Percentiles rank a stretch among this genome's conserved stretches.
Evolutionary conservation across 2,113 vertebrate genomes (phyloP).

Genomic region (Scomber scombrus): DNA sequence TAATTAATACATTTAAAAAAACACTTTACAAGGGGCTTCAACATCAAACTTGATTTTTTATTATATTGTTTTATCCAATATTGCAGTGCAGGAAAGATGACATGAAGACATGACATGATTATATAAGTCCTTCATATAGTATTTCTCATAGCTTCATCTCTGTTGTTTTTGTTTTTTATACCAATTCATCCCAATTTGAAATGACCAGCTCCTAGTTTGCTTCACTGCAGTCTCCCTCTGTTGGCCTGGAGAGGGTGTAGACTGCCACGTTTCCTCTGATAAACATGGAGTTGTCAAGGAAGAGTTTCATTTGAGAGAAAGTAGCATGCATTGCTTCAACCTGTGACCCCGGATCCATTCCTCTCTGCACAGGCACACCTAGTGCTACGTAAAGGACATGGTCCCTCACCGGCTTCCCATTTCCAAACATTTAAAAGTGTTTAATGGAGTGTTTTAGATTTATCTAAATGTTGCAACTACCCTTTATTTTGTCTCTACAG

Average conservation of each 20-base stretch:
- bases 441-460: neutral
- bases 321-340: neutral
- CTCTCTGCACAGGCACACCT: neutral
- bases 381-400: neutral
- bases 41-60: too few species aligned
- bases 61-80: too few species aligned
- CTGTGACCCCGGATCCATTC: neutral
- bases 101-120: neutral
- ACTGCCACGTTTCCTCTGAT: slow-evolving; percentile 14
- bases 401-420: neutral
- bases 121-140: neutral
- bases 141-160: neutral
- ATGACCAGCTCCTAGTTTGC: neutral
- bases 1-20: too few species aligned
- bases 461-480: neutral
- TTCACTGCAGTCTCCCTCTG: neutral
- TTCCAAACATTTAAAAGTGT: neutral
- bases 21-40: too few species aligned
- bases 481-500: neutral
- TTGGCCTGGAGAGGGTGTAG: neutral
- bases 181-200: neutral
- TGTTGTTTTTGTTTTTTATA: neutral
- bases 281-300: slow-evolving; percentile 6
- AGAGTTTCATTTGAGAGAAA: neutral
- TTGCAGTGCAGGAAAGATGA: slow-evolving; percentile 10